Conservation (phyloP, 2,888 invertebrate genomes). For the Suillia variegata region DNA sequence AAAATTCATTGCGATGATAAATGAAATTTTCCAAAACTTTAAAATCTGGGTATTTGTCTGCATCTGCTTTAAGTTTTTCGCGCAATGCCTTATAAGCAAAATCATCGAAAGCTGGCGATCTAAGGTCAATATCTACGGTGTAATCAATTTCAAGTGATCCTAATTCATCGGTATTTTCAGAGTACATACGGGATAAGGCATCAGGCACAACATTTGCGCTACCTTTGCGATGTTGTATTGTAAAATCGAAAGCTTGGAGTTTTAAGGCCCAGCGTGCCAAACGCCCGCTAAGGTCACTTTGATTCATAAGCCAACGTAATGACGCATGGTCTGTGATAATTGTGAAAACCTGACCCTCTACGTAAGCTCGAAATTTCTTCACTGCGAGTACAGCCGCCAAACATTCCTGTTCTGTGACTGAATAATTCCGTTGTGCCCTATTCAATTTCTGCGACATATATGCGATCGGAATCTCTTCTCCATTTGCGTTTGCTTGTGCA, state of each 20-base stretch:
- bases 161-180: conserved; percentile 3
- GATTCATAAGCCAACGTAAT: conserved; percentile 35
- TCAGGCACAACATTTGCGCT: conserved; percentile 27
- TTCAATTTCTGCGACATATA: conserved; percentile 24
- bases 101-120: conserved; percentile 1
- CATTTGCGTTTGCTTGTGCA: conserved; percentile 11
- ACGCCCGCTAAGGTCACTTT: conserved; percentile 37
- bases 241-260: conserved; percentile 31
- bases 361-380: conserved; percentile 25
- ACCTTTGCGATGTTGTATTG: conserved; percentile 36
- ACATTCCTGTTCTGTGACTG: conserved; percentile 24
- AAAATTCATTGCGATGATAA: conserved; percentile 9
- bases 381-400: conserved; percentile 20
- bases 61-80: not conserved
- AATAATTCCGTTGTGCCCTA: conserved; percentile 16
- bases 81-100: not conserved
- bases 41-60: conserved; percentile 8
- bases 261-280: conserved; percentile 38
- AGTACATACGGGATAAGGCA: conserved; percentile 17
- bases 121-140: not conserved
- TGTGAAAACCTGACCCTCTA: conserved; percentile 22
- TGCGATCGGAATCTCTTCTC: conserved; percentile 7
- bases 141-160: not conserved
- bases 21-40: not conserved
- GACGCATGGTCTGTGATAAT: conserved; percentile 36